Conservation (phyloP, 2,797 vertebrate species). For the Sarcoramphus papa region DNA sequence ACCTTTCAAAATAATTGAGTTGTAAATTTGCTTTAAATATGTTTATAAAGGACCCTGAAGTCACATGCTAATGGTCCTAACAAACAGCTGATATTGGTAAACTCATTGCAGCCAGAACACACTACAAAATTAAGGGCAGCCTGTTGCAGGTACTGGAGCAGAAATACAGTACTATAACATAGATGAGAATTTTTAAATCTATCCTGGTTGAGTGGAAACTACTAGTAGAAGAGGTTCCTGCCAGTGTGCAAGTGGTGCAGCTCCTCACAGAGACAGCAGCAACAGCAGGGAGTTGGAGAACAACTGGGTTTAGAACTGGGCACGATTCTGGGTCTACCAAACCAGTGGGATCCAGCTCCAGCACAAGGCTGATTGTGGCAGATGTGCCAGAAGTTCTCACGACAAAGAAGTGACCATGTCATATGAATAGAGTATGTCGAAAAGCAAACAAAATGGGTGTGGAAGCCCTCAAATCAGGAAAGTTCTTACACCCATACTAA, state of each 20-base stretch:
- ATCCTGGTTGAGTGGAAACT: not conserved
- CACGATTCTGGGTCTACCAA: not conserved
- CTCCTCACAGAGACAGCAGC: not conserved
- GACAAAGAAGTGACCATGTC: not conserved
- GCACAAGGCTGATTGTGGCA: rapidly evolving
- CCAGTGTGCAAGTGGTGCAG: not conserved
- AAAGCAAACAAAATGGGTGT: not conserved
- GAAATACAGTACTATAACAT: not conserved
- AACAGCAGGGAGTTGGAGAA: not conserved
- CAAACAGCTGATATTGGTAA: not conserved
- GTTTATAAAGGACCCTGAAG: not conserved
- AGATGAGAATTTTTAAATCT: not conserved
- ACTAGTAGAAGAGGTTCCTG: not conserved
- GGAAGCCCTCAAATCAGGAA: not conserved
- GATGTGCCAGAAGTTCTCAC: not conserved
- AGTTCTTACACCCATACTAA: not conserved
- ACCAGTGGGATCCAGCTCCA: not conserved
- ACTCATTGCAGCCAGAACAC: not conserved
- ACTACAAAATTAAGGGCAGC: not conserved
- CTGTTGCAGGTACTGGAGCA: not conserved
- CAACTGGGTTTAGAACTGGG: not conserved
- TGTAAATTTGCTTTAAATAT: not conserved
- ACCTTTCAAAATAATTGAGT: not conserved
- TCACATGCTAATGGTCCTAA: not conserved
- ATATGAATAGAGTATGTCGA: not conserved